Percentiles rank a stretch among this genome's conserved stretches.
Evolutionary conservation across 2,113 vertebrate genomes (phyloP).

Genomic region (Bothrops jararaca): DNA sequence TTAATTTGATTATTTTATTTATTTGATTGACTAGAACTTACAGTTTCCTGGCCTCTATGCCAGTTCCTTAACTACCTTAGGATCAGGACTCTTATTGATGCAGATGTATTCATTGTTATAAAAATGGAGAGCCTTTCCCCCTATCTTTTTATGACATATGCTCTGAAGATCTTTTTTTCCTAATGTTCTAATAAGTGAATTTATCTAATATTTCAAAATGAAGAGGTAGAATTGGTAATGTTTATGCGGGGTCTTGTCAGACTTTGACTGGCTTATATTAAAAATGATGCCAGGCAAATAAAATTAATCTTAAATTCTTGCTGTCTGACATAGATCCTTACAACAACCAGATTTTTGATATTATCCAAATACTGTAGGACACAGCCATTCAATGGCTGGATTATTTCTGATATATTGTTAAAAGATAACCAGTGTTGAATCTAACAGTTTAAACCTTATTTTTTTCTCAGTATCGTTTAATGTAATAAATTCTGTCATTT

Average conservation of each 20-base stretch:
- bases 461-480: not conserved
- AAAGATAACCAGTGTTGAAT: not conserved
- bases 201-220: not conserved
- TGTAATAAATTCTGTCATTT: not conserved
- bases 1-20: not conserved
- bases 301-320: not conserved
- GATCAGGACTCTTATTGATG: not conserved
- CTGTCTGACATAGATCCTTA: not conserved
- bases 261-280: not conserved
- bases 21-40: not conserved
- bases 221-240: not conserved
- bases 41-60: not conserved
- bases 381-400: not conserved
- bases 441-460: not conserved
- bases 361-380: not conserved
- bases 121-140: not conserved
- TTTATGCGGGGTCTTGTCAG: not conserved
- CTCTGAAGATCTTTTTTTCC: not conserved
- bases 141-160: not conserved
- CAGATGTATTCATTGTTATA: not conserved
- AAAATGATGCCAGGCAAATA: not conserved
- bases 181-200: not conserved
- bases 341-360: not conserved
- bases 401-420: not conserved
- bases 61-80: not conserved